Percentiles rank a stretch among this genome's conserved stretches.
Conservation (phyloP, 2,113 vertebrate species). For the Polypterus senegalus region DNA sequence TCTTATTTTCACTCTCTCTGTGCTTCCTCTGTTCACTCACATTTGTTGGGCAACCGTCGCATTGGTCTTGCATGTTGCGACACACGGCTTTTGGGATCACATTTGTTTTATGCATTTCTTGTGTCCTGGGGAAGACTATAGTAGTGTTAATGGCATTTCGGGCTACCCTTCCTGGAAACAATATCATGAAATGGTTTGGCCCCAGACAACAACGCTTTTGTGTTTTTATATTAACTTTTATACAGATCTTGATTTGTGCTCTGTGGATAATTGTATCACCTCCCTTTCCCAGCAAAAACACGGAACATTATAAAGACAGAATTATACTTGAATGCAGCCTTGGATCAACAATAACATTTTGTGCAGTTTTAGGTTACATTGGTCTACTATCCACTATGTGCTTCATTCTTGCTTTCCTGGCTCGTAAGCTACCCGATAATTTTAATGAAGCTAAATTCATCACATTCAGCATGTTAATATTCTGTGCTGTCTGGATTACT, state of each 20-base stretch:
- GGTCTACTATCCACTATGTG: constrained; percentile 25
- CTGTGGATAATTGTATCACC: constrained; percentile 43
- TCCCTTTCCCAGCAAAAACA: constrained; percentile 41
- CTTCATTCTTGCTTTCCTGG: constrained; percentile 30
- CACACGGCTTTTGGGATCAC: constrained; percentile 28
- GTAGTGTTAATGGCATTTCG: constrained; percentile 30
- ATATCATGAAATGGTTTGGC: constrained; percentile 23
- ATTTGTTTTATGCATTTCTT: constrained; percentile 33
- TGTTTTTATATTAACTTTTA: constrained; percentile 34
- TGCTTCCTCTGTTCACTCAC: constrained; percentile 35
- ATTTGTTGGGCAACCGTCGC: constrained; percentile 35
- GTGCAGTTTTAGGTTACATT: constrained; percentile 28
- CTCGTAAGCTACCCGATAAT: constrained; percentile 32
- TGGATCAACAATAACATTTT: constrained; percentile 30
- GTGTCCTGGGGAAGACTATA: constrained; percentile 31
- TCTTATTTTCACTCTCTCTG: constrained; percentile 35
- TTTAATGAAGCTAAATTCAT: constrained; percentile 39
- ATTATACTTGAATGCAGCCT: constrained; percentile 48
- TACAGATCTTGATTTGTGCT: constrained; percentile 46
- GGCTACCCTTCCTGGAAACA: constrained; percentile 26
- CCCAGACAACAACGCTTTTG: constrained; percentile 27
- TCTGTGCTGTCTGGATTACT: constrained; percentile 34
- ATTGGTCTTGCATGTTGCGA: constrained; percentile 45
- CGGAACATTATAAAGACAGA: constrained; percentile 33
- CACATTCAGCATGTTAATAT: constrained; percentile 36